Evolutionary conservation across 2,113 vertebrate species (phyloP), one percentile per base, ranked within the genome.

Genomic region (Aleadryas rufinucha): DNA sequence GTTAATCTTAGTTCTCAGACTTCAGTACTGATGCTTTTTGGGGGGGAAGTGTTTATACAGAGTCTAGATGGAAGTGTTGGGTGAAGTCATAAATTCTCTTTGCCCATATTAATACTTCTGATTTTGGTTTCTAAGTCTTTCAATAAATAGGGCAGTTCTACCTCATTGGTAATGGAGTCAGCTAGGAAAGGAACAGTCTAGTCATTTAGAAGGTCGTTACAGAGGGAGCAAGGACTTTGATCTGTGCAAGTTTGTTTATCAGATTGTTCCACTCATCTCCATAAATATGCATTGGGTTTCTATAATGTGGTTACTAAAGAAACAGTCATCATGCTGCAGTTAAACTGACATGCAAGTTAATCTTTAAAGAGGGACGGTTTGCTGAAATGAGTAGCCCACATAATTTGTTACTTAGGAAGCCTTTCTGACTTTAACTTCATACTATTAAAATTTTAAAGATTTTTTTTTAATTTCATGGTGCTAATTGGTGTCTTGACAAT

Each of bases 201-300:
- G 39, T 64, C 9, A 45, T 72, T 65, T 50, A 61, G 37, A 72
- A n/a, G 6, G 1, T 42, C 7, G 71, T 0, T 26, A 3, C 7
- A 31, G 64, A 87, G 18, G 13, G 18, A 81, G 21, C 41, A 52
- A 50, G 35, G 82, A 37, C 70, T 82, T 71, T 78, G 50, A 64
- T 80, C 41, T 76, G 17, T 69, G 41, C 12, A 39, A 39, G 21
- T 64, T 63, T 81, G 11, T 77, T 68, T 90, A 53, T 68, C 86
- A 65, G 68, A 53, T 76, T 80, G 68, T 89, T 90, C 80, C 68
- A 35, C 50, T 77, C 31, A 31, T 45, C 70, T 90, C 41, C 33
- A 33, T 72, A 30, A 63, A 41, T 66, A 39, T 9, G 66, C 52
- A 24, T 24, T 7, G 33, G 54, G 9, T 85, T 83, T 63, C 54